Conservation (phyloP, 2,888 invertebrate genomes). For the Poecilobothrus nobilitatus region DNA sequence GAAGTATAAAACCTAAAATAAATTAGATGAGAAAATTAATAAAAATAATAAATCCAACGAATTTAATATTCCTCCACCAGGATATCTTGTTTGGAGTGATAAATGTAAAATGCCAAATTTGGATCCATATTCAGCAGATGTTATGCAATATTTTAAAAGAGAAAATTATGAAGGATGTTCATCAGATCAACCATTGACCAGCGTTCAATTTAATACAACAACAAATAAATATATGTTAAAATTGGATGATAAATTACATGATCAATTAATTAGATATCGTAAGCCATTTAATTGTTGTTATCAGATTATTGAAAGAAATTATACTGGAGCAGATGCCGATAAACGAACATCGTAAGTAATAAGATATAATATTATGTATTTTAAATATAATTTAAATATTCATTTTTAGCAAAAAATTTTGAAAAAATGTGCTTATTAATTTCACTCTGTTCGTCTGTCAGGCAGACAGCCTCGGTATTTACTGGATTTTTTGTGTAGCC, state of each 20-base stretch:
- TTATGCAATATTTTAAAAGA: constrained; percentile 47
- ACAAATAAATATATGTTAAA: constrained; percentile 31
- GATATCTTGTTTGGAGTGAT: constrained; percentile 47
- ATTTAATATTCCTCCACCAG: constrained; percentile 29
- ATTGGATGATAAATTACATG: constrained; percentile 31
- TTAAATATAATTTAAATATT: too few species aligned
- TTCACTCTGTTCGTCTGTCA: too few species aligned
- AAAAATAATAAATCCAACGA: neutral
- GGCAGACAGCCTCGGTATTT: too few species aligned
- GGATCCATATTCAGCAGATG: constrained; percentile 51
- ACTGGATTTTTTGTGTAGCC: too few species aligned
- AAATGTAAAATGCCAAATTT: constrained; percentile 56
- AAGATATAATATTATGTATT: neutral
- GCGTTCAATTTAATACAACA: constrained; percentile 30
- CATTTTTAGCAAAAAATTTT: too few species aligned
- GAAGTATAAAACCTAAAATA: neutral
- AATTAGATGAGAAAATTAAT: neutral
- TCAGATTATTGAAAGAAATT: constrained; percentile 34
- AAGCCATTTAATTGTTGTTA: constrained; percentile 36
- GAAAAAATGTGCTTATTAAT: too few species aligned
- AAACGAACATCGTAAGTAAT: constrained; percentile 29
- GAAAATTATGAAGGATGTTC: constrained; percentile 50
- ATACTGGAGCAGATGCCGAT: constrained; percentile 31
- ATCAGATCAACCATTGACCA: constrained; percentile 34
- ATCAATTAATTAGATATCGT: constrained; percentile 26